Percentiles rank a stretch among this genome's conserved stretches.
Evolutionary conservation across 2,113 vertebrate species (phyloP).

Genomic region (Lophotis ruficrista): DNA sequence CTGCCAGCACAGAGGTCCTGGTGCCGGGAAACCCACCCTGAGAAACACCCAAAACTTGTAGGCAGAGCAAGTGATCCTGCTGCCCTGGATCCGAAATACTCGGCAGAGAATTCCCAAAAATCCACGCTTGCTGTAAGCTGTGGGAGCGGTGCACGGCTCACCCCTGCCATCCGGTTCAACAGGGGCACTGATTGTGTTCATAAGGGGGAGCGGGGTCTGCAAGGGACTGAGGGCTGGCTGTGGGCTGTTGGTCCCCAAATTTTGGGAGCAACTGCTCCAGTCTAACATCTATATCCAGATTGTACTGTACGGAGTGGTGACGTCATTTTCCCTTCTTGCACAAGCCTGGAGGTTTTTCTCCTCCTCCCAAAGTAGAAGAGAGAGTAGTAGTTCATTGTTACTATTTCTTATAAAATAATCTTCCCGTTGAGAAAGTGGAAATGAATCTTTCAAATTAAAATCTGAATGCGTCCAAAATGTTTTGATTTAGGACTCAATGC

Average conservation of each 20-base stretch:
- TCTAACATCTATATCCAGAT: not conserved
- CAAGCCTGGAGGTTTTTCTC: not conserved
- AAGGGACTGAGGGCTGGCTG: not conserved
- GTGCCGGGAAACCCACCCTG: rapidly evolving
- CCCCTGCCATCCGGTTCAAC: not conserved
- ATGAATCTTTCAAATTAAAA: not conserved
- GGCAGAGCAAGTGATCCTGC: not conserved
- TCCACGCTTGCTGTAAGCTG: not conserved
- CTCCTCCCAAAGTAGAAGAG: not conserved
- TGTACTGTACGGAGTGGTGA: rapidly evolving
- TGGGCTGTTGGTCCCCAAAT: not conserved
- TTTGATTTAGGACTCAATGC: not conserved
- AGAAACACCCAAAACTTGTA: not conserved
- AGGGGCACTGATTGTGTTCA: rapidly evolving
- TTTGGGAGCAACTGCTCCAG: not conserved
- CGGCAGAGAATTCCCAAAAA: not conserved
- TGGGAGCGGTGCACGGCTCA: not conserved
- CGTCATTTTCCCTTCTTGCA: not conserved
- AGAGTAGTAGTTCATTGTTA: not conserved
- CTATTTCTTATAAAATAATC: not conserved
- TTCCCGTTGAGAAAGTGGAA: not conserved
- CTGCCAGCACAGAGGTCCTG: not conserved
- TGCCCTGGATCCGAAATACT: not conserved
- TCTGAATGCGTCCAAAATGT: not conserved
- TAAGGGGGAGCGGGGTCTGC: not conserved